Evolutionary conservation across 2,888 invertebrate genomes (phyloP).

Genomic region (Pandemis corylana): DNA sequence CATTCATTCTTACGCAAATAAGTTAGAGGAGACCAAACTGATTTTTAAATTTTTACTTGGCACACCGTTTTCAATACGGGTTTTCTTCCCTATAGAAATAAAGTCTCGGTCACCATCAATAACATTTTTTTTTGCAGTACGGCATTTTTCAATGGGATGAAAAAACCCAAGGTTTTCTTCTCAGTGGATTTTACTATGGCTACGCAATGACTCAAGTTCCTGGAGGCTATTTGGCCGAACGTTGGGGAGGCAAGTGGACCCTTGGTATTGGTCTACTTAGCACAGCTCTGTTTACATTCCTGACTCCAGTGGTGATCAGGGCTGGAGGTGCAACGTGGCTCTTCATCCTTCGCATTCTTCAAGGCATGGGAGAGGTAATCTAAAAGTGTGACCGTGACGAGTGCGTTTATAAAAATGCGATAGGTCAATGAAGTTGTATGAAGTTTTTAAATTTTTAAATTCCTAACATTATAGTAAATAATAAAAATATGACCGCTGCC

Average conservation of each 20-base stretch:
- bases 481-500: too few relatives aligned
- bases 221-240: slow-evolving; percentile 89
- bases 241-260: slow-evolving; percentile 90
- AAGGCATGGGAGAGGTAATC: slow-evolving; percentile 88
- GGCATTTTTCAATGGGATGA: slow-evolving; percentile 85
- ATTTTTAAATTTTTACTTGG: not conserved
- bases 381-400: too few relatives aligned
- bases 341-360: slow-evolving; percentile 79
- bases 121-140: slow-evolving; percentile 39
- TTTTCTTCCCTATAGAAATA: not conserved
- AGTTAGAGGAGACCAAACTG: too few relatives aligned
- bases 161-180: slow-evolving; percentile 86
- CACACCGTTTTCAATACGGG: not conserved
- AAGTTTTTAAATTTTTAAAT: too few relatives aligned
- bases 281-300: slow-evolving; percentile 89
- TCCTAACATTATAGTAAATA: too few relatives aligned
- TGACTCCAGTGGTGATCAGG: slow-evolving; percentile 88
- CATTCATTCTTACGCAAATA: too few relatives aligned
- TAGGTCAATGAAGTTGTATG: too few relatives aligned
- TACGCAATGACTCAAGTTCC: slow-evolving; percentile 90
- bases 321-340: slow-evolving; percentile 69
- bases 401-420: not conserved
- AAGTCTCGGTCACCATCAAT: not conserved
- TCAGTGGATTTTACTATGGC: slow-evolving; percentile 91
- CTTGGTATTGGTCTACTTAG: slow-evolving; percentile 89